Evolutionary conservation across 2,797 vertebrate genomes (phyloP), one percentile per base, ranked within the genome.

Genomic region (Margarornis squamiger): DNA sequence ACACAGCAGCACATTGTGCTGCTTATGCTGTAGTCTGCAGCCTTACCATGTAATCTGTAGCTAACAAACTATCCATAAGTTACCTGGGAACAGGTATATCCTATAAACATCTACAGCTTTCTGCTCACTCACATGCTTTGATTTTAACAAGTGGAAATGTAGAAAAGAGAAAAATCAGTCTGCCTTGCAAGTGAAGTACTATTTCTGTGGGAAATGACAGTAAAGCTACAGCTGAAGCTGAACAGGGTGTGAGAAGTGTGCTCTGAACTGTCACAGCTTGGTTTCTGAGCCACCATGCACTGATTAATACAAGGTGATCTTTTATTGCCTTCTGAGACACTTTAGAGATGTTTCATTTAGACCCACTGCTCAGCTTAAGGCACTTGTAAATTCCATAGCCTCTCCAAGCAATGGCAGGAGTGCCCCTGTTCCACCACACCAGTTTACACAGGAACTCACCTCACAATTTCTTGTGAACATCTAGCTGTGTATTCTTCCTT

Each of bases 381-480:
- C 24, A 66, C 72, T 43, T 51, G 68, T 20, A 45, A 81, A 85
- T 58, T 72, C 70, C 59, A 38, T 2, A 65, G 22, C 7, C 73
- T 46, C 38, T 41, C 48, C 52, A 54, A 39, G 26, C 1, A 4
- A 48, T 2, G 12, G 73, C 3, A 70, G 51, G 21, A 91, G 46
- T 10, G 19, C 26, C 77, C 4, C 5, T 3, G 22, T 19, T 55
- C 87, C n/a, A 18, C 36, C 3, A 8, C 51, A 41, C 8, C 52
- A 81, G 63, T 49, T 48, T 55, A 54, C 8, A 6, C 0, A 6
- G 45, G 38, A 90, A 96, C 97, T 97, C 97, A 99, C 99, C 98
- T 98, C 70, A 99, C 73, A 66, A 99, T 98, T 97, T 99, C 98
- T 83, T 97, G 98, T 43, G 95, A 95, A 93, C 98, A 97, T 34